Evolutionary conservation across 2,888 invertebrate genomes (phyloP).

Genomic region (Mimumesa dahlbomi): DNA sequence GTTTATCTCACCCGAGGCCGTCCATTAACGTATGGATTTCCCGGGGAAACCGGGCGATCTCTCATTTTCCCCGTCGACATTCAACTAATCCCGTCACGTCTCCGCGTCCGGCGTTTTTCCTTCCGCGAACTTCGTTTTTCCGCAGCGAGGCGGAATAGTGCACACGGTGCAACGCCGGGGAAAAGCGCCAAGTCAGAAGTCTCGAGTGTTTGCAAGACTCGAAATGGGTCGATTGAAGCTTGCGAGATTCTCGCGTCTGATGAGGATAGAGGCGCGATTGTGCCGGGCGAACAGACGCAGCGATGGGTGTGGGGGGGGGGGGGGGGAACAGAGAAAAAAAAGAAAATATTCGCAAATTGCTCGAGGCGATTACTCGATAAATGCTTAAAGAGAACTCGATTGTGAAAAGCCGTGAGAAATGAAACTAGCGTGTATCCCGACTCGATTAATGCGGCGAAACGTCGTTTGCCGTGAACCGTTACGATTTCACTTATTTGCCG

Average conservation of each 20-base stretch:
- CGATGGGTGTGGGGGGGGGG: background rate
- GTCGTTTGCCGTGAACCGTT: background rate
- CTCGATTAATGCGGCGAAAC: background rate
- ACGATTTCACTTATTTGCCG: too few relatives aligned
- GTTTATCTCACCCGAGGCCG: too few relatives aligned
- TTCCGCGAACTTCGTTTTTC: constrained; percentile 16
- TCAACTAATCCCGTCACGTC: background rate
- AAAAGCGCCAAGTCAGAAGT: constrained; percentile 65
- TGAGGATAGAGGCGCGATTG: constrained; percentile 44
- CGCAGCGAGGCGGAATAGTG: constrained; percentile 16
- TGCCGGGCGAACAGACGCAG: constrained; percentile 9
- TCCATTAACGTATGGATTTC: too few relatives aligned
- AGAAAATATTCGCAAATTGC: constrained; percentile 24
- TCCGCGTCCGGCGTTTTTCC: background rate
- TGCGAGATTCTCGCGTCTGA: constrained; percentile 54
- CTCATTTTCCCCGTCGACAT: too few relatives aligned
- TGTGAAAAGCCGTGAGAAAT: background rate
- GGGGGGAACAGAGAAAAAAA: constrained; percentile 7
- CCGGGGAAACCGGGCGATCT: too few relatives aligned
- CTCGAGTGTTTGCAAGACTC: constrained; percentile 66
- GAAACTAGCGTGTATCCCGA: background rate
- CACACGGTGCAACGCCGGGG: constrained; percentile 20
- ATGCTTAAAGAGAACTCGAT: background rate
- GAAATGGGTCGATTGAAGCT: constrained; percentile 72
- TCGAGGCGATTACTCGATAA: constrained; percentile 23